Evolutionary conservation across 2,888 invertebrate species (phyloP), one percentile per base, ranked within the genome.

Genomic region (Caradrina kadenii): DNA sequence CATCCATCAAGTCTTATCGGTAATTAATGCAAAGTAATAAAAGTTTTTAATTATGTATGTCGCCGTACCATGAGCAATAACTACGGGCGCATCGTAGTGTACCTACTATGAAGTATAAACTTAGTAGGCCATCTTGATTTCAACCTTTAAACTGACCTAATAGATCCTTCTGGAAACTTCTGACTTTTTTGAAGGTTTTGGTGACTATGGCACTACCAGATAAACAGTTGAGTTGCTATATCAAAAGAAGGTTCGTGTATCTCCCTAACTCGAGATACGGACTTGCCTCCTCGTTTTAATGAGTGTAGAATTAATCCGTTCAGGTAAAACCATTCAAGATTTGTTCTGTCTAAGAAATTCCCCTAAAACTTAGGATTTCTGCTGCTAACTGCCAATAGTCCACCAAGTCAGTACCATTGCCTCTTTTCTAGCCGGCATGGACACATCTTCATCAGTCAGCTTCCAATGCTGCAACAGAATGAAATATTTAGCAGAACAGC

Each of bases 391-490:
- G n/a, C 60, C n/a, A 45, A 69, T 49, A 17, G 22, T 22, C 35
- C 17, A 7, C 15, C 4, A 54, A 54, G 15, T 22, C 48, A 52
- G 15, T 42, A 42, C 35, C 13, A 17, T n/a, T 17, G 13, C 19
- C 11, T 54, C 22, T 42, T 35, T 76, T 63, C 39, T 50, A 79
- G 79, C 67, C 10, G 19, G 10, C 19, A 42, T 26, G 7, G 81
- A 87, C 60, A 69, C 76, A 45, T 73, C 79, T 60, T 83, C 87
- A 56, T 81, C 88, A 69, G 86, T 90, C 49, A 87, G 86, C 73
- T 89, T 91, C 77, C 91, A 92, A 86, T 94, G 94, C 81, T 92
- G 93, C 79, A 84, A 88, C 75, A 89, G 88, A 81, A 89, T 93
- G 88, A 91, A 86, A 78, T 89, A 91, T 87, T 86, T 95, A 73